Percentiles rank a stretch among this genome's conserved stretches.
Evolutionary conservation across 2,797 vertebrate species (phyloP).

Genomic region (Perdix hodgsoniae): DNA sequence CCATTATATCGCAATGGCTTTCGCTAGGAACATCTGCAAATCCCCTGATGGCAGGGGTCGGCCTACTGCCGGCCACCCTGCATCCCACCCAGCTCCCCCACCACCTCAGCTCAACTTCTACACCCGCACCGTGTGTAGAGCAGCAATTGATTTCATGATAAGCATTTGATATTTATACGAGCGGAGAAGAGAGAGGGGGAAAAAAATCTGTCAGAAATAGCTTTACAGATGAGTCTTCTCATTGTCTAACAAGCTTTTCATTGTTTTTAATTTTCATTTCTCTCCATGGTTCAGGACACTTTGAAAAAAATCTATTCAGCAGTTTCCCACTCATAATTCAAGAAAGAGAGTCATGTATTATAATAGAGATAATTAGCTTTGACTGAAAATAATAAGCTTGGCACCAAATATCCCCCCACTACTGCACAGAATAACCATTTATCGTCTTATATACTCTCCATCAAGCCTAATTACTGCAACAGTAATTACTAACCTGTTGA

Average conservation of each 20-base stretch:
- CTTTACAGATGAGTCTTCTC: constrained; percentile 76
- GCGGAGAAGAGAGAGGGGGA: constrained; percentile 22
- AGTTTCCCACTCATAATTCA: constrained; percentile 84
- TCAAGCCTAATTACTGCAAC: constrained; percentile 81
- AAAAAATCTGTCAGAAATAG: constrained; percentile 71
- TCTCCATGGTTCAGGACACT: constrained; percentile 78
- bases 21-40: background rate
- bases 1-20: background rate
- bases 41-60: background rate
- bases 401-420: constrained; percentile 72
- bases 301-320: constrained; percentile 79
- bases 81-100: background rate
- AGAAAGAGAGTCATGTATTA: constrained; percentile 79
- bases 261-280: constrained; percentile 80
- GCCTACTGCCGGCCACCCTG: background rate
- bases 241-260: constrained; percentile 79
- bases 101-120: background rate
- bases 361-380: constrained; percentile 84
- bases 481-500: constrained; percentile 85
- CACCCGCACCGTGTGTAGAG: background rate
- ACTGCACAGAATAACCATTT: constrained; percentile 75
- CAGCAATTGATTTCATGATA: constrained; percentile 47
- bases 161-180: constrained; percentile 74
- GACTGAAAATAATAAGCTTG: constrained; percentile 81
- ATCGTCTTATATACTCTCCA: constrained; percentile 78